phyloP scores from a whole-genome alignment of 2,113 vertebrate species.

The Dicerorhinus sumatrensis region DNA sequence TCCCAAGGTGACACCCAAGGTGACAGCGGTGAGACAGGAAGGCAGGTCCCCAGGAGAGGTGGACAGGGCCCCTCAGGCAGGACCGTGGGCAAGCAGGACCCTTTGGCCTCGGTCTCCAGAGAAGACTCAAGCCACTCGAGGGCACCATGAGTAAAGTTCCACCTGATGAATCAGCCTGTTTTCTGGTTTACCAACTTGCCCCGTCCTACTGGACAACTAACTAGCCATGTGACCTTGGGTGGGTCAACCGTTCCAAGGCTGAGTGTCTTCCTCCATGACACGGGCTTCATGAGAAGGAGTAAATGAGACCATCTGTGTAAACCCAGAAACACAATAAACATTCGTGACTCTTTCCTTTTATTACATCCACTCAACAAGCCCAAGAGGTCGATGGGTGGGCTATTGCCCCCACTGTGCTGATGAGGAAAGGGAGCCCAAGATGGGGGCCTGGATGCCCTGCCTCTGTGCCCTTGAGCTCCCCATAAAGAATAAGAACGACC shows the following conservation, averaged over 20 bases:
- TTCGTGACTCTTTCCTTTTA: background rate
- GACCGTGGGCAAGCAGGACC: background rate
- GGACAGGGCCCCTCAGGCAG: background rate
- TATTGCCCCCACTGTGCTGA: background rate
- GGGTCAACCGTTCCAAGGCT: background rate
- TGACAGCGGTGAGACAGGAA: background rate
- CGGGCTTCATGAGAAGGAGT: background rate
- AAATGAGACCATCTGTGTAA: background rate
- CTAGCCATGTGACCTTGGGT: background rate
- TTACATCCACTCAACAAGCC: background rate
- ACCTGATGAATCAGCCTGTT: no score
- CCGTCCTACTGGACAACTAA: background rate
- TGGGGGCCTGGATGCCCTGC: no score
- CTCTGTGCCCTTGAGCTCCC: background rate
- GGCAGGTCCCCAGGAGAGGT: background rate
- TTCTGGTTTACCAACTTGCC: background rate
- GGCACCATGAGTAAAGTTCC: background rate
- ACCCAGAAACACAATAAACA: background rate
- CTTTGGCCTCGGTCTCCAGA: background rate
- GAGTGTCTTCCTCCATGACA: background rate
- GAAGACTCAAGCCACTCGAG: background rate
- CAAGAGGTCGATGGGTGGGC: background rate
- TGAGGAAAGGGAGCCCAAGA: background rate
- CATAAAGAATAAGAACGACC: background rate
- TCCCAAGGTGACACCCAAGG: background rate